Evolutionary conservation across 2,888 invertebrate genomes (phyloP).

Genomic region (Drosophila anomalata): DNA sequence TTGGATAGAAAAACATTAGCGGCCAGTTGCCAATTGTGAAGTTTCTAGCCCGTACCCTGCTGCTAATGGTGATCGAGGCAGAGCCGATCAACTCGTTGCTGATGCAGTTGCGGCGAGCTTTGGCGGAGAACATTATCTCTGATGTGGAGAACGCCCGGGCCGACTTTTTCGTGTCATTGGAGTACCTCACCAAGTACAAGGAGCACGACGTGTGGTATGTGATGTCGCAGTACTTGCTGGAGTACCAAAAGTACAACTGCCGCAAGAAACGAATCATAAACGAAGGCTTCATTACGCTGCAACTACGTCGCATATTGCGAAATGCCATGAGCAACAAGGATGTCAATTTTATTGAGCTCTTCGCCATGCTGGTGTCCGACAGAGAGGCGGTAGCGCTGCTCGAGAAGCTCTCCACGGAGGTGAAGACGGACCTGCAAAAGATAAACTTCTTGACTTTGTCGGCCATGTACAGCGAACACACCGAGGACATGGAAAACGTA

Average conservation of each 20-base stretch:
- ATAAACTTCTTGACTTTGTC: conserved; percentile 81
- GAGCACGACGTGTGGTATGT: conserved; percentile 81
- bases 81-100: conserved; percentile 65
- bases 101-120: conserved; percentile 56
- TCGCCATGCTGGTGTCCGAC: conserved; percentile 80
- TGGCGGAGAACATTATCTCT: conserved; percentile 46
- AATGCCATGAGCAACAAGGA: conserved; percentile 80
- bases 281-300: conserved; percentile 74
- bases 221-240: conserved; percentile 79
- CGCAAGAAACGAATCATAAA: conserved; percentile 68
- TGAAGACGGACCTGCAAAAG: conserved; percentile 81
- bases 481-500: conserved; percentile 71
- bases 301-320: conserved; percentile 79
- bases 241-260: conserved; percentile 71
- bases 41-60: conserved; percentile 78
- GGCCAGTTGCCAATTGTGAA: conserved; percentile 74
- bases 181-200: conserved; percentile 81
- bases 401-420: conserved; percentile 73
- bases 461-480: conserved; percentile 81
- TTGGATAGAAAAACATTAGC: conserved; percentile 50
- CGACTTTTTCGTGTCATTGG: conserved; percentile 80
- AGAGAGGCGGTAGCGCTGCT: conserved; percentile 67
- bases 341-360: conserved; percentile 81
- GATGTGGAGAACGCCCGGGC: conserved; percentile 67
- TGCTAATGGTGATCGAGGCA: conserved; percentile 71